Percentiles rank a stretch among this genome's conserved stretches.
Conservation (phyloP, 1,140 invertebrate species). For the Aphidius gifuensis region DNA sequence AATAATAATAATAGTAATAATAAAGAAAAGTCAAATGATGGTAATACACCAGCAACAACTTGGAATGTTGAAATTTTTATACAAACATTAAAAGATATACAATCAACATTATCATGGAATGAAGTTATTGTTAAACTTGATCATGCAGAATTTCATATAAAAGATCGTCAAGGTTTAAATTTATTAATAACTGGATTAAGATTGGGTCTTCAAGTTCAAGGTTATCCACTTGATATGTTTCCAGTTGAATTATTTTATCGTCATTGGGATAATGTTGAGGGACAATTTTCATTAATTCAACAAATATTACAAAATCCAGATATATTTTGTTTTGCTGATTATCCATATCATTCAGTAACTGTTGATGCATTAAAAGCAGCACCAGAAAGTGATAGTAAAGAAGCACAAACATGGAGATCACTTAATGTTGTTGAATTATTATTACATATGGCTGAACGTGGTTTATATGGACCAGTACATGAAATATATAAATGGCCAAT, state of each 20-base stretch:
- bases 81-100: constrained; percentile 82
- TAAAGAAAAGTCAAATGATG: constrained; percentile 48
- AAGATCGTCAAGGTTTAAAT: constrained; percentile 79
- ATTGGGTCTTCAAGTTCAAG: constrained; percentile 72
- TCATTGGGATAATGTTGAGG: constrained; percentile 89
- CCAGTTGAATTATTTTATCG: constrained; percentile 87
- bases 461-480: constrained; percentile 75
- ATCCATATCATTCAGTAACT: constrained; percentile 78
- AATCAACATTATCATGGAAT: constrained; percentile 82
- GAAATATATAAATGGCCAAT: constrained; percentile 91
- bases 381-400: constrained; percentile 89
- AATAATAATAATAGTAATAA: constrained; percentile 37
- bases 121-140: constrained; percentile 90
- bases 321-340: constrained; percentile 91
- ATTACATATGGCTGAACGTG: constrained; percentile 81
- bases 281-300: constrained; percentile 84
- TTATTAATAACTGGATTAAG: constrained; percentile 77
- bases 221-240: constrained; percentile 72
- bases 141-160: constrained; percentile 83
- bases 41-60: constrained; percentile 54
- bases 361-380: constrained; percentile 88
- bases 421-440: constrained; percentile 87
- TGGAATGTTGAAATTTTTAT: constrained; percentile 95
- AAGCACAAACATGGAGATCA: constrained; percentile 87
- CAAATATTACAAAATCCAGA: constrained; percentile 88